Evolutionary conservation across 2,888 invertebrate genomes (phyloP).

Genomic region (Microplitis manilae): DNA sequence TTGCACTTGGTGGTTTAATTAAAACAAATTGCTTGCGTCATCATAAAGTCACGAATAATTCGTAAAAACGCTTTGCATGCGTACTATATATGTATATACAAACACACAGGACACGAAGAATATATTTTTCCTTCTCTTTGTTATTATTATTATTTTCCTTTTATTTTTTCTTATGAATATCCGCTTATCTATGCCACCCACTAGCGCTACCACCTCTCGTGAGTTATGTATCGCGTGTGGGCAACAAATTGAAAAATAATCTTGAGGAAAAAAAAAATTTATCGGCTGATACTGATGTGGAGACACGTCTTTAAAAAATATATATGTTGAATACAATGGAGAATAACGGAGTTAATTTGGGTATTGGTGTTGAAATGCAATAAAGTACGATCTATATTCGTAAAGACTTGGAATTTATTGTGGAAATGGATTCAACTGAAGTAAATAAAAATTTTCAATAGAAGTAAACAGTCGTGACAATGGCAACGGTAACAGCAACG

Average conservation of each 20-base stretch:
- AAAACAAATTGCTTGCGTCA: slow-evolving; percentile 56
- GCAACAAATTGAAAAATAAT: slow-evolving; percentile 32
- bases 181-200: slow-evolving; percentile 33
- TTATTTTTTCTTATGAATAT: slow-evolving; percentile 30
- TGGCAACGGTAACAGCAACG: no score
- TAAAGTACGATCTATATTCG: no score
- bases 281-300: background rate
- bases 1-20: slow-evolving; percentile 49
- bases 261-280: slow-evolving; percentile 8
- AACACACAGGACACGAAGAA: no score
- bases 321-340: background rate
- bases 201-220: slow-evolving; percentile 3
- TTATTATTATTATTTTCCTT: background rate
- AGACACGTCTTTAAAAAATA: background rate
- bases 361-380: background rate
- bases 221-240: slow-evolving; percentile 27
- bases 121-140: slow-evolving; percentile 4
- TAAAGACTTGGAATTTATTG: no score
- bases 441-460: no score
- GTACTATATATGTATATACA: no score
- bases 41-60: slow-evolving; percentile 37
- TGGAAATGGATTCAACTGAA: no score
- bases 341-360: background rate
- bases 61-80: slow-evolving; percentile 26
- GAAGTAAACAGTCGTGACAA: no score